phyloP scores from a whole-genome alignment of 2,797 vertebrate genomes.

The Ctenochaetus hawaiiensis region DNA sequence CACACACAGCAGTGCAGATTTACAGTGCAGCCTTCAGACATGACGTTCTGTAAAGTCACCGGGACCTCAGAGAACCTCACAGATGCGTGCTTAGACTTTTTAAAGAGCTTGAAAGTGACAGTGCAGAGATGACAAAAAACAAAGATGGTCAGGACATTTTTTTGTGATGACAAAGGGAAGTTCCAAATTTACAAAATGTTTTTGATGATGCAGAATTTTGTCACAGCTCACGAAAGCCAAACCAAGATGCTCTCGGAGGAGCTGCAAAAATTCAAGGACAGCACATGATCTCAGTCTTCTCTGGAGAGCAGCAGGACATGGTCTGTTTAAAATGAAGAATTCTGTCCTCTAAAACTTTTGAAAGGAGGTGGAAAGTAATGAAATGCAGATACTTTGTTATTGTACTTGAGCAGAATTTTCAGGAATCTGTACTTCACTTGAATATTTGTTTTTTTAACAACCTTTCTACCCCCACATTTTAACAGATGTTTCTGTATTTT shows the following conservation, averaged over 20 bases:
- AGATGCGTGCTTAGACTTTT: slow-evolving; percentile 23
- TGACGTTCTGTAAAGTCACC: slow-evolving; percentile 25
- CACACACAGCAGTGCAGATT: slow-evolving; percentile 51
- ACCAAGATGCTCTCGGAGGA: slow-evolving; percentile 14
- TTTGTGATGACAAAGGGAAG: not conserved
- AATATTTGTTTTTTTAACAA: too few species aligned
- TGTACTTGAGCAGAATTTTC: too few species aligned
- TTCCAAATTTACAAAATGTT: not conserved
- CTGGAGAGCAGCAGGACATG: slow-evolving; percentile 23
- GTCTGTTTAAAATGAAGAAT: slow-evolving; percentile 19
- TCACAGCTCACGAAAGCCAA: slow-evolving; percentile 19
- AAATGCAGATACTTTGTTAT: too few species aligned
- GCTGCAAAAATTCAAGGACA: slow-evolving; percentile 7
- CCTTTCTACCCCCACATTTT: too few species aligned
- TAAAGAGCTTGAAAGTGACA: slow-evolving; percentile 8
- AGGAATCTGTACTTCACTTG: too few species aligned
- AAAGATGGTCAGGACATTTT: not conserved
- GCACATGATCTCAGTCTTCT: slow-evolving; percentile 9
- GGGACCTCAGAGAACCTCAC: slow-evolving; percentile 42
- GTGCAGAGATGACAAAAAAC: slow-evolving; percentile 8
- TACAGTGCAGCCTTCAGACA: slow-evolving; percentile 50
- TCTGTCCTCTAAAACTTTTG: slow-evolving; percentile 19
- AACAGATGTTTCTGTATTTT: too few species aligned
- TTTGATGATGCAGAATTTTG: slow-evolving; percentile 11
- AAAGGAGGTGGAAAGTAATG: slow-evolving; percentile 3